phyloP scores from a whole-genome alignment of 2,888 invertebrate genomes.

The Hirtodrosophila cameraria region DNA sequence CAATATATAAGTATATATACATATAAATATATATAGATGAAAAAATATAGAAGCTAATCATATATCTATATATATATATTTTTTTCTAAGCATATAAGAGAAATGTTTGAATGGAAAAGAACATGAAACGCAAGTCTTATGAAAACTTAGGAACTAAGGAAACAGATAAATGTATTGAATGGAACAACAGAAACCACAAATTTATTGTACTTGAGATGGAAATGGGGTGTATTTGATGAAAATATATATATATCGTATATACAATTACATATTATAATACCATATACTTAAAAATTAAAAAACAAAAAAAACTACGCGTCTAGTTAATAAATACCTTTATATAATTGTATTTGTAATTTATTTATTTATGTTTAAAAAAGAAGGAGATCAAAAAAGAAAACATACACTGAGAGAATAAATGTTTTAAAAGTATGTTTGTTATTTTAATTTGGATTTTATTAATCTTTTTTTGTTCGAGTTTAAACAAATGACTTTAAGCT shows the following conservation, averaged over 20 bases:
- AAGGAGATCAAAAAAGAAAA: slow-evolving; percentile 18
- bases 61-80: slow-evolving; percentile 47
- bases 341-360: slow-evolving; percentile 52
- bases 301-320: slow-evolving; percentile 24
- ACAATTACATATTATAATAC: slow-evolving; percentile 8
- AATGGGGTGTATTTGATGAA: too few species aligned
- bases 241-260: slow-evolving; percentile 15
- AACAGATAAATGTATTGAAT: slow-evolving; percentile 65
- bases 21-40: slow-evolving; percentile 14
- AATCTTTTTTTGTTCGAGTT: neutral
- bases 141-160: slow-evolving; percentile 83
- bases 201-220: slow-evolving; percentile 2
- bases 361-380: slow-evolving; percentile 55
- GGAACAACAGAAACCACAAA: slow-evolving; percentile 32
- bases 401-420: slow-evolving; percentile 42
- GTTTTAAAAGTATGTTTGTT: too few species aligned
- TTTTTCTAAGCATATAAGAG: slow-evolving; percentile 65
- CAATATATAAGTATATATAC: slow-evolving; percentile 15
- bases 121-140: slow-evolving; percentile 84
- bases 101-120: slow-evolving; percentile 72
- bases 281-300: slow-evolving; percentile 25
- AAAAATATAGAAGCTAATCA: slow-evolving; percentile 28
- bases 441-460: slow-evolving; percentile 3
- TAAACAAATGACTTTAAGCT: too few species aligned
- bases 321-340: slow-evolving; percentile 38